phyloP scores from a whole-genome alignment of 2,888 invertebrate species.

The Drosophila bunnanda region DNA sequence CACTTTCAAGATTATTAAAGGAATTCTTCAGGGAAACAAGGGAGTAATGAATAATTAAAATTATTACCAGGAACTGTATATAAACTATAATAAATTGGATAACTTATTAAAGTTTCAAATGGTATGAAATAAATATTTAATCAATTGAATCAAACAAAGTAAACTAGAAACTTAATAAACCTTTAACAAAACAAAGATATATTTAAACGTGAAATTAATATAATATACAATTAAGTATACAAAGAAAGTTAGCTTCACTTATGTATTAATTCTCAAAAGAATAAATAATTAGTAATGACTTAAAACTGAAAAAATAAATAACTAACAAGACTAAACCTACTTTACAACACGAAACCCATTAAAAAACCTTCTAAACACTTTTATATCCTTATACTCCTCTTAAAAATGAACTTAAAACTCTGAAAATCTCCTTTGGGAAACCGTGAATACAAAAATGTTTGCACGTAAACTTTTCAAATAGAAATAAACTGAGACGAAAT shows the following conservation, averaged over 20 bases:
- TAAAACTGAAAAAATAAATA: background rate
- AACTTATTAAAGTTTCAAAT: background rate
- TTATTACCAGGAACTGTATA: background rate
- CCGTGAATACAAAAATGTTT: conserved; percentile 19
- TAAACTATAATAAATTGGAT: background rate
- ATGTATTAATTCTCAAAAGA: background rate
- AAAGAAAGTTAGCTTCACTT: no score
- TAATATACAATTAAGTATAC: no score
- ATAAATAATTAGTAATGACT: no score
- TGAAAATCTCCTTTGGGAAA: background rate
- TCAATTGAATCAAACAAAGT: background rate
- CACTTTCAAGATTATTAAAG: conserved; percentile 16
- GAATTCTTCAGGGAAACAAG: background rate
- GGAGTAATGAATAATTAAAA: conserved; percentile 2
- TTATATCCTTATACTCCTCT: background rate
- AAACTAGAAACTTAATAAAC: background rate
- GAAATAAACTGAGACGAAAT: conserved; percentile 36
- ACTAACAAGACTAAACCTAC: no score
- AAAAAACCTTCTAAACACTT: no score
- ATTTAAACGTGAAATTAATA: background rate
- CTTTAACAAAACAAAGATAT: background rate
- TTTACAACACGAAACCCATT: no score
- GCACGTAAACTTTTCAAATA: conserved; percentile 29
- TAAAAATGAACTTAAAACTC: conserved; percentile 16
- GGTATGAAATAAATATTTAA: background rate